A percentile compares a stretch with the other conserved stretches of the same genome.
Conservation (phyloP, 1,140 invertebrate species). For the Coelopa frigida region DNA sequence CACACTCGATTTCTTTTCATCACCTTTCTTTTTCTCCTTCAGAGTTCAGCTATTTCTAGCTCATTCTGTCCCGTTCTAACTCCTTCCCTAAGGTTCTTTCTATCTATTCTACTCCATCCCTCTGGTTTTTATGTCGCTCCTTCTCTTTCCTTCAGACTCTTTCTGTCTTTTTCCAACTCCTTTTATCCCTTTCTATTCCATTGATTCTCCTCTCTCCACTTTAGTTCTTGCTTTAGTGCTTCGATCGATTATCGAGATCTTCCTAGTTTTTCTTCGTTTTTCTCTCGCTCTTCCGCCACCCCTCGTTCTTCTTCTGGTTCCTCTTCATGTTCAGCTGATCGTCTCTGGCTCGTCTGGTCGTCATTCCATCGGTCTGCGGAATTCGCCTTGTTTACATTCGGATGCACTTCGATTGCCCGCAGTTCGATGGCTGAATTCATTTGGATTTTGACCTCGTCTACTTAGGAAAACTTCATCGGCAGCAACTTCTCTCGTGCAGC, state of each 20-base stretch:
- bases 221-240: background rate
- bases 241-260: background rate
- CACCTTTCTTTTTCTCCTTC: background rate
- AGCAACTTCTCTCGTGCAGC: background rate
- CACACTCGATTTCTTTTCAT: background rate
- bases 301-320: background rate
- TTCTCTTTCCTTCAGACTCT: background rate
- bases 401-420: too few relatives aligned
- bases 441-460: too few relatives aligned
- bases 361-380: too few relatives aligned
- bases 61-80: background rate
- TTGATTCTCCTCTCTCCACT: background rate
- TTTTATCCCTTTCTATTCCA: background rate
- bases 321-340: background rate
- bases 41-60: background rate
- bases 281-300: background rate
- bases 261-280: background rate
- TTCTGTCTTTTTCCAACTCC: background rate
- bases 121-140: background rate
- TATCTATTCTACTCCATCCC: background rate
- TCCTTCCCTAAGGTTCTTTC: too few relatives aligned
- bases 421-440: too few relatives aligned
- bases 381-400: too few relatives aligned
- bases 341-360: background rate
- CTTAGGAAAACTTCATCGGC: too few relatives aligned